These are phyloP conservation scores for Dryobotodes eremita DNA, from an alignment of 2,888 invertebrate species.

Conservation along the genomic window DNA sequence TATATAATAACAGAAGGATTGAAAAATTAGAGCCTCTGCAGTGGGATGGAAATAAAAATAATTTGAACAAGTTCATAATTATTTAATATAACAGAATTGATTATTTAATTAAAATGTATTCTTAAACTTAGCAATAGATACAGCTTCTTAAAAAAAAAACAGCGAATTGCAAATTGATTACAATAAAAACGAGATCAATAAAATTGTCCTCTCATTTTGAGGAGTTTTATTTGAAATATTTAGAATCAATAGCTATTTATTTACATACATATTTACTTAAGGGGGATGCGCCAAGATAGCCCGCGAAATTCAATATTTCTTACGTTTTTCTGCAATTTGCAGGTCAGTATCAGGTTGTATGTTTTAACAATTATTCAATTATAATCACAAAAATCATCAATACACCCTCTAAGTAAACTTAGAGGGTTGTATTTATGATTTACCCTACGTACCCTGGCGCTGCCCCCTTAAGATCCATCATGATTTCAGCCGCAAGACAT, in stretches of 20 bases:
- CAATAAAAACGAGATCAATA: neutral
- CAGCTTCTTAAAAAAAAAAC: neutral
- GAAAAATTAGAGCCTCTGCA: neutral
- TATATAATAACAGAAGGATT: neutral
- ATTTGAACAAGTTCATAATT: neutral
- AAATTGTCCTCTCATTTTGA: neutral
- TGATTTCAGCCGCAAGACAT: neutral
- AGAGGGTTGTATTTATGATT: no score
- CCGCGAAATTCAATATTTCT: no score
- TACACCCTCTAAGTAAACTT: no score
- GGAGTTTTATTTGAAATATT: neutral
- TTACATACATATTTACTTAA: no score
- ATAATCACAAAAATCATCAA: no score
- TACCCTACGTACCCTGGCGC: no score
- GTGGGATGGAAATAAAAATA: neutral
- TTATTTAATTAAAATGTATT: neutral
- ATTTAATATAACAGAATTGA: neutral
- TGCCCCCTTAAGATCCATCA: neutral
- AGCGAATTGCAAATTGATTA: neutral
- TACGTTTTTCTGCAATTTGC: no score
- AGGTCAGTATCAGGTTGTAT: no score
- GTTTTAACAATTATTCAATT: no score
- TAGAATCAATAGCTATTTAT: neutral
- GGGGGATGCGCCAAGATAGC: no score
- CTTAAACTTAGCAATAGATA: neutral